Base-by-base conservation (phyloP, 2,113 vertebrate genomes). In the Morone saxatilis region DNA sequence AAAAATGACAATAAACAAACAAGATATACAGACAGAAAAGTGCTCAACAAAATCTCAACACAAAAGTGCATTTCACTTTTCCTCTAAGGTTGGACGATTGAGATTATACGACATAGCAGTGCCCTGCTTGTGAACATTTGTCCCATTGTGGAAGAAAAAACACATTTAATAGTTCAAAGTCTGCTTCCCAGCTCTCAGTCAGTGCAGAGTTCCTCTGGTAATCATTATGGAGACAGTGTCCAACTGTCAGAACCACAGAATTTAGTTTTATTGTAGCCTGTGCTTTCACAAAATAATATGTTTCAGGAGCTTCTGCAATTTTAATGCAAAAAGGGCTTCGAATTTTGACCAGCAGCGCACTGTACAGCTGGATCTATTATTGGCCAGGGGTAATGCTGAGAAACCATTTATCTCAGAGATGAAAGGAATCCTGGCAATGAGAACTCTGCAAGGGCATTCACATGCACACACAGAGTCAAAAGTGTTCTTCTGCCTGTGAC, bases 241-340 rank as follows among this genome's bases (percentile, higher is more conserved):
- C 48, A 54, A 38, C n/a, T 22, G 13, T 70, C 57, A 20, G 16
- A 63, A 59, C 53, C 51, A 76, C n/a, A 67, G 0, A 47, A 4
- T 67, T 51, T 5, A 11, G 36, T 60, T 67, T 82, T 72, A 51
- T 48, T 78, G 45, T 7, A 45, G 36, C 41, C 17, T 68, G 20
- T 36, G 22, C 22, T 50, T 85, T 71, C 31, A 47, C n/a, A 43
- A 71, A 76, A 76, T 67, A 22, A 65, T 41, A 50, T 45, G 65
- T 76, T 59, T 22, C n/a, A 56, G 43, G 1, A 56, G 38, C 17
- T 57, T 19, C 10, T 53, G 54, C 47, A 31, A 16, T 61, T 38
- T 40, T 6, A 53, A 51, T 60, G 25, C 10, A 41, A 40, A 63
- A 50, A 62, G 11, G 14, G 9, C 50, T 80, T 76, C n/a, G n/a